Percentiles rank a stretch among this genome's conserved stretches.
Evolutionary conservation across 1,140 invertebrate species (phyloP).

Genomic region (Sitodiplosis mosellana): DNA sequence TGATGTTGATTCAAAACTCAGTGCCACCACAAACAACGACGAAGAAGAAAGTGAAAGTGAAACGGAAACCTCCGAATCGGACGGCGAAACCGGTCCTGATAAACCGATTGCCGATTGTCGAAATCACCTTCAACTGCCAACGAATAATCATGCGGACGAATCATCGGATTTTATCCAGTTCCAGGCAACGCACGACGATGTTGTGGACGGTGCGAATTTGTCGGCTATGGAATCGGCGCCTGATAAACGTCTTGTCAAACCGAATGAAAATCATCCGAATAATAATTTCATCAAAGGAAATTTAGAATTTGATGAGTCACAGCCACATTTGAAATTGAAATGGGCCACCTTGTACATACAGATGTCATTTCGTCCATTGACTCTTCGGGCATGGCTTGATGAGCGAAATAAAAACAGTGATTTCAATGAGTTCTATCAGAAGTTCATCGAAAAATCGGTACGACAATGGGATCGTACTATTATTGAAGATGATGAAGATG

Average conservation of each 20-base stretch:
- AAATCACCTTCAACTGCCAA: not conserved
- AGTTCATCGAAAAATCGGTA: not conserved
- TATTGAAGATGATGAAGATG: not conserved
- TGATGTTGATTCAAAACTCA: no score
- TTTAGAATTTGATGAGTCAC: slow-evolving; percentile 6
- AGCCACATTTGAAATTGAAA: slow-evolving; percentile 27
- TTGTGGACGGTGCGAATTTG: no score
- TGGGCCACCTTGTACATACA: slow-evolving; percentile 59
- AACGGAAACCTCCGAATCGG: no score
- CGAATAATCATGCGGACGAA: not conserved
- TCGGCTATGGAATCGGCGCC: no score
- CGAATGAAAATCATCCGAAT: not conserved
- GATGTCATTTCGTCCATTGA: slow-evolving; percentile 60
- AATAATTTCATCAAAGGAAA: slow-evolving; percentile 3
- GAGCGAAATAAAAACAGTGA: slow-evolving; percentile 28
- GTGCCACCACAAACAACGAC: no score
- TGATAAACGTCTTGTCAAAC: not conserved
- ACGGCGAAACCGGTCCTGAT: not conserved
- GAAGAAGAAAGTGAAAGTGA: no score
- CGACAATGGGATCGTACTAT: not conserved
- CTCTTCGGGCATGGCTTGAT: slow-evolving; percentile 50
- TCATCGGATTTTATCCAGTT: slow-evolving; percentile 1
- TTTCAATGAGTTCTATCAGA: slow-evolving; percentile 1
- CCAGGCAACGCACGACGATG: no score
- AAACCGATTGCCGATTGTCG: not conserved